Percentiles rank a stretch among this genome's conserved stretches.
Conservation (phyloP, 2,888 invertebrate genomes). For the Conops quadrifasciatus region DNA sequence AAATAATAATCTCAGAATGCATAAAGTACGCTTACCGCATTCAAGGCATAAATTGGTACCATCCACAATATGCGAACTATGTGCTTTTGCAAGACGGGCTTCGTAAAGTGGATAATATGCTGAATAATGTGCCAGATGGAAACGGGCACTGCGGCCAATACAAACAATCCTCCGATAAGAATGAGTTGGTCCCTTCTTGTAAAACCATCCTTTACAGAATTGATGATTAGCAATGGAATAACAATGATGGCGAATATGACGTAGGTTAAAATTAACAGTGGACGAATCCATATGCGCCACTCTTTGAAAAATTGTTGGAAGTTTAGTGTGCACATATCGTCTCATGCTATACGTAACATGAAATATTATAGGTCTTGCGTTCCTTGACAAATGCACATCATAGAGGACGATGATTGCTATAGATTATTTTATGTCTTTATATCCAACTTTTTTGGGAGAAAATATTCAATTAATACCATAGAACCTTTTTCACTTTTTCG, state of each 20-base stretch:
- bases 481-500: no score
- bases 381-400: no score
- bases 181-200: slow-evolving; percentile 81
- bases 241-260: slow-evolving; percentile 82
- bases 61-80: slow-evolving; percentile 97
- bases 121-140: slow-evolving; percentile 95
- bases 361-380: no score
- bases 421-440: no score
- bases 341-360: neutral
- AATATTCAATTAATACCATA: no score
- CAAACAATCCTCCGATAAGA: slow-evolving; percentile 90
- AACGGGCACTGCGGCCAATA: slow-evolving; percentile 87
- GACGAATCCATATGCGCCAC: slow-evolving; percentile 92
- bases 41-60: slow-evolving; percentile 95
- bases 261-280: slow-evolving; percentile 82
- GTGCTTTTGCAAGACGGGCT: slow-evolving; percentile 91
- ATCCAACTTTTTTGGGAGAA: no score
- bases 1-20: neutral
- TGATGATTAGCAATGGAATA: slow-evolving; percentile 83
- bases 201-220: slow-evolving; percentile 82
- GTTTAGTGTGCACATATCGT: slow-evolving; percentile 53
- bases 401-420: no score
- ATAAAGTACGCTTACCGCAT: slow-evolving; percentile 76
- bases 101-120: slow-evolving; percentile 92
- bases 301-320: slow-evolving; percentile 61